Base-by-base conservation (phyloP, 1,140 invertebrate genomes). In the Caenorhabditis briggsae region DNA sequence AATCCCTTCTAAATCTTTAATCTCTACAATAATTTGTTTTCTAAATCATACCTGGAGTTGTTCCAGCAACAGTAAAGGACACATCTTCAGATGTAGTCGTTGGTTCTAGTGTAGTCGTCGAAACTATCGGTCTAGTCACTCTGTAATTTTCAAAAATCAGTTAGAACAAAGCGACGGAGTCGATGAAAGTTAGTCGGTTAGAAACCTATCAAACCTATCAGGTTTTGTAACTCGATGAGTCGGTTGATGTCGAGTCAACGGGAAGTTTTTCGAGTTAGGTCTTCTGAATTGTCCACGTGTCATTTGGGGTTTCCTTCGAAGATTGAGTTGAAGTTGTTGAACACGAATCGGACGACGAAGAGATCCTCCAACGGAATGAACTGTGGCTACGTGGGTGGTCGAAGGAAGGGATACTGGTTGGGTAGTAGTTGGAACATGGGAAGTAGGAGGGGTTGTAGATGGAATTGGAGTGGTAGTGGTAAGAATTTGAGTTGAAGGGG, bases 141-240 rank as follows among this genome's bases (percentile, higher is more conserved):
- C 70, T 78, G 20, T 33, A 33, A 33, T 33, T 33, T 33, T 33
- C 33, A 78, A 78, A 23, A 46, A 12, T 46, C 23, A 48, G 18
- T 58, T 11, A 2, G 9, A 12, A n/a, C n/a, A n/a, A n/a, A n/a
- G n/a, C n/a, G n/a, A n/a, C n/a, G n/a, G n/a, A n/a, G n/a, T n/a
- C n/a, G n/a, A n/a, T n/a, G n/a, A n/a, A 25, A 23, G 11, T 61
- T 18, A 61, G n/a, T 5, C 9, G 23, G 46, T 78, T 78, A 78
- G 70, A 78, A 78, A 78, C 70, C 43, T 50, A 78, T 78, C 70
- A 78, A 78, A 78, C 70, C 70, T 78, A 78, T 78, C 46, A 50
- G 46, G 43, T 50, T 78, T 78, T 25, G 70, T 23, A 23, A 78
- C 46, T 78, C 70, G 70, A 78, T 78, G 70, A n/a, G 70, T 50